phyloP scores from a whole-genome alignment of 2,113 vertebrate species.

The Antechinus stuartii region DNA sequence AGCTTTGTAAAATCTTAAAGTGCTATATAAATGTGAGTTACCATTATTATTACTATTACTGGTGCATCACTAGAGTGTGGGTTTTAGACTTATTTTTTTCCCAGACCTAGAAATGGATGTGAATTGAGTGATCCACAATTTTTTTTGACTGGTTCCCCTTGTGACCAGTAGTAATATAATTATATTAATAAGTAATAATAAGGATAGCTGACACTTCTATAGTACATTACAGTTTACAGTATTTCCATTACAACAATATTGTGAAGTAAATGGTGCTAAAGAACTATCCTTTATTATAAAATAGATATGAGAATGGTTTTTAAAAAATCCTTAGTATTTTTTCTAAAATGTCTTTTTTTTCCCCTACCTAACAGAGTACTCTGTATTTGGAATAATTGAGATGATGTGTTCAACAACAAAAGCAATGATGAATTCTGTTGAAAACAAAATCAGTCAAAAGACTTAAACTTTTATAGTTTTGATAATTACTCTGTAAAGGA shows the following conservation, averaged over 20 bases:
- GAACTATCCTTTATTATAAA: not conserved
- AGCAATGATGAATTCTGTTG: not conserved
- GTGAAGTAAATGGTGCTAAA: not conserved
- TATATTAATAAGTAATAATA: not conserved
- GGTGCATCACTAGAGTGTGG: not conserved
- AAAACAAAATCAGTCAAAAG: not conserved
- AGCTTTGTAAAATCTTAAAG: not conserved
- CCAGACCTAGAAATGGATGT: not conserved
- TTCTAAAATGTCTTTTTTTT: not conserved
- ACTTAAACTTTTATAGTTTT: not conserved
- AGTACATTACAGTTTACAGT: not conserved
- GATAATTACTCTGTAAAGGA: not conserved
- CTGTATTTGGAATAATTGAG: not conserved
- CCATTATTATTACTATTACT: not conserved
- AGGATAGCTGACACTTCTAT: not conserved
- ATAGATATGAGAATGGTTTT: not conserved
- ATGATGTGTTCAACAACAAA: not conserved
- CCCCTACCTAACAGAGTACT: not conserved
- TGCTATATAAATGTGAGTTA: not conserved
- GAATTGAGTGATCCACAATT: not conserved
- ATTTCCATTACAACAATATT: not conserved
- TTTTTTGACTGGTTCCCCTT: not conserved
- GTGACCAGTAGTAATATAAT: not conserved
- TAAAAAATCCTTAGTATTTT: not conserved
- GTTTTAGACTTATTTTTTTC: not conserved